Base-by-base conservation (phyloP, 64 coral and sea anemone genomes). In the Hydrozoanthus tunicans region DNA sequence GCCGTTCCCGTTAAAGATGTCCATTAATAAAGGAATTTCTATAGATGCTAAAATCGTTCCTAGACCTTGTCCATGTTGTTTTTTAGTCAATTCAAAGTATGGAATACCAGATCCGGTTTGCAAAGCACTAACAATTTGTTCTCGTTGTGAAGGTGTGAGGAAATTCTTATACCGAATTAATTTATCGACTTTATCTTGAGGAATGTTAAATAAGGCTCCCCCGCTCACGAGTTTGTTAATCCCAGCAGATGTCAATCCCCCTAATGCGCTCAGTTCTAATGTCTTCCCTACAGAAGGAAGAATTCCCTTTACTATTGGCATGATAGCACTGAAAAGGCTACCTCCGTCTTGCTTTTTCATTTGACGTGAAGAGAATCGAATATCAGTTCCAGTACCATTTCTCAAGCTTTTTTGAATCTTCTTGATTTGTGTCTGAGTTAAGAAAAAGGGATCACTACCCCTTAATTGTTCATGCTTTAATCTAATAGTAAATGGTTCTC, bases 401-500 rank as follows among this genome's bases (percentile, higher is more conserved):
- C 62, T 6, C 23, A 63, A 7, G 78, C 66, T 70, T 89, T 93
- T 51, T 86, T 20, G 43, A 1, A 93, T 80, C 57, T 59, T 78
- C 15, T 85, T 77, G 2, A 86, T 11, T 60, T 93, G 82, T 57
- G 63, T 88, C 60, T 79, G 77, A 23, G 82, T 93, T 1, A 89
- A 56, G 10, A 68, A 54, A 3, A 93, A 7, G 12, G 61, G 11
- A 88, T 93, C 73, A 53, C 5, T 6, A 11, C 91, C 73, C 11
- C 6, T 59, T 9, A 89, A 60, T 70, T 93, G 59, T 7, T 27
- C 58, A 67, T 68, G 6, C 26, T 6, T 23, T 20, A 20, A 20
- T 20, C 20, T 20, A 20, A 20, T 20, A 20, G 20, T 20, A 20
- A 20, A 20, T 20, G 6, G 88, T 58, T 56, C 23, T 58, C 59